Percentiles rank a stretch among this genome's conserved stretches.
These are phyloP conservation scores for Asbolus verrucosus DNA, from an alignment of 1,140 invertebrate species.

Conservation along the genomic window DNA sequence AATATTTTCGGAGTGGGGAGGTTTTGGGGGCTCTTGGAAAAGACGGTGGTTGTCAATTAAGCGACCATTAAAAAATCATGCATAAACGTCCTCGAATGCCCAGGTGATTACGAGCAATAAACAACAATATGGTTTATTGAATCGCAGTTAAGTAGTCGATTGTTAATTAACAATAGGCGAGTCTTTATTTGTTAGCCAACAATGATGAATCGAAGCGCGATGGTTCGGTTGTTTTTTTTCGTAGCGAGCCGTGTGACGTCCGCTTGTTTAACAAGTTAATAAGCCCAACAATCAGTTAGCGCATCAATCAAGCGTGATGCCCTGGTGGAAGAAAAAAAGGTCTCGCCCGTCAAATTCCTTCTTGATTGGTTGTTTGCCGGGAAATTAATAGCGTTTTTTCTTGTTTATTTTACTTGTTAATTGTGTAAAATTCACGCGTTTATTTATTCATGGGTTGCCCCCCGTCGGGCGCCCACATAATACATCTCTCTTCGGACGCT, in stretches of 20 bases:
- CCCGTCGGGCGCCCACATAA: conserved; percentile 60
- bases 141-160: conserved; percentile 55
- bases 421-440: conserved; percentile 66
- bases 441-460: conserved; percentile 65
- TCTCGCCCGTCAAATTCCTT: conserved; percentile 60
- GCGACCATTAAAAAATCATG: not conserved
- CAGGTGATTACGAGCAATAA: conserved; percentile 53
- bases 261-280: conserved; percentile 64
- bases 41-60: not conserved
- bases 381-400: conserved; percentile 64
- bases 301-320: conserved; percentile 60
- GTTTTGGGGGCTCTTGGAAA: too few species aligned
- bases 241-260: conserved; percentile 43
- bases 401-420: conserved; percentile 65
- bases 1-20: too few species aligned
- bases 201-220: conserved; percentile 57
- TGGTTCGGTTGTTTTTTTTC: conserved; percentile 44
- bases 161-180: conserved; percentile 56
- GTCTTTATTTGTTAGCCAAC: conserved; percentile 55
- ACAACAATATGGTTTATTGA: conserved; percentile 56
- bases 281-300: conserved; percentile 63
- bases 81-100: conserved; percentile 39
- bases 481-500: conserved; percentile 62
- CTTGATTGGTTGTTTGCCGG: conserved; percentile 63
- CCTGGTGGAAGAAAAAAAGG: conserved; percentile 39